These are phyloP conservation scores for Gobio gobio DNA, from an alignment of 2,113 vertebrate species.

Conservation along the genomic window DNA sequence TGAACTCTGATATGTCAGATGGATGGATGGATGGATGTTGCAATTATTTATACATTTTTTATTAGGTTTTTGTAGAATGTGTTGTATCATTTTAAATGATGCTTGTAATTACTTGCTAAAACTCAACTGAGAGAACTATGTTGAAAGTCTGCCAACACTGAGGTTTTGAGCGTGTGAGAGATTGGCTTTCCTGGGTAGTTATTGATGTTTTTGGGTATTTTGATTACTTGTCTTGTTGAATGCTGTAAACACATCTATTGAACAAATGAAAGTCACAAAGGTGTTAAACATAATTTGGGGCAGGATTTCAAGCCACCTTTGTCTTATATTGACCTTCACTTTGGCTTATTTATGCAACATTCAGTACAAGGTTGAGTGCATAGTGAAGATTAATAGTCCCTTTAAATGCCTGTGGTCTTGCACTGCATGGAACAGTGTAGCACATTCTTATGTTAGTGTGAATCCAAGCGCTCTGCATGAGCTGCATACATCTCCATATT, in stretches of 20 bases:
- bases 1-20: no score
- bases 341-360: slow-evolving; percentile 52
- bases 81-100: background rate
- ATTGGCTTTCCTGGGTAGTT: slow-evolving; percentile 20
- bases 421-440: slow-evolving; percentile 42
- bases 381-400: slow-evolving; percentile 56
- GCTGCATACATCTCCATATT: slow-evolving; percentile 31
- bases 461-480: slow-evolving; percentile 21
- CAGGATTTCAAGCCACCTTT: slow-evolving; percentile 49
- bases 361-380: slow-evolving; percentile 55
- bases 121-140: background rate
- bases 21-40: no score
- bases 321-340: slow-evolving; percentile 51
- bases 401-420: slow-evolving; percentile 51
- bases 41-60: background rate
- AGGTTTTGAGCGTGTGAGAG: slow-evolving; percentile 2
- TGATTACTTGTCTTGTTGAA: slow-evolving; percentile 40
- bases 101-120: background rate
- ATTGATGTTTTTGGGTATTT: slow-evolving; percentile 41
- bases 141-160: background rate
- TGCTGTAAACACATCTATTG: slow-evolving; percentile 24
- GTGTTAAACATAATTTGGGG: slow-evolving; percentile 46
- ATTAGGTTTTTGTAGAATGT: background rate
- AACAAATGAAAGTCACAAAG: slow-evolving; percentile 38
- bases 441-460: slow-evolving; percentile 50